Percentiles rank a stretch among this genome's conserved stretches.
phyloP scores from a whole-genome alignment of 2,113 vertebrate genomes.

The Echinops telfairi region DNA sequence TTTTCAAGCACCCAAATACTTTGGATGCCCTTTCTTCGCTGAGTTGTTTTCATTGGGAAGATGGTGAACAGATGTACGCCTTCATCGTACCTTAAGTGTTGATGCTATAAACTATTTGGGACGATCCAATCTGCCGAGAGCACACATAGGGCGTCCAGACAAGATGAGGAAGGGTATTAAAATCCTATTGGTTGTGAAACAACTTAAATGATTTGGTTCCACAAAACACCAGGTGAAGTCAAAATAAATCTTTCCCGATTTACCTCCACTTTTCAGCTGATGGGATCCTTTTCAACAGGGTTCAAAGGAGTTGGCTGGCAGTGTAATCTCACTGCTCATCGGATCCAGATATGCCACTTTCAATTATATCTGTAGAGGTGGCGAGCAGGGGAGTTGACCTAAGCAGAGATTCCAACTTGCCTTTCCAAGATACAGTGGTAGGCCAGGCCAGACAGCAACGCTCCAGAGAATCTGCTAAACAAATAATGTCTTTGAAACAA shows the following conservation, averaged over 20 bases:
- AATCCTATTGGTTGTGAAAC: conserved; percentile 47
- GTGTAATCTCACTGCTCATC: conserved; percentile 56
- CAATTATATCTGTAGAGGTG: conserved; percentile 23
- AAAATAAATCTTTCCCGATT: conserved; percentile 60
- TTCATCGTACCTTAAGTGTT: not conserved
- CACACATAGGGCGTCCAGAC: not conserved
- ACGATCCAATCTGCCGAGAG: not conserved
- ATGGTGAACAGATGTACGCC: not conserved
- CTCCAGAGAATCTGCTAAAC: not conserved
- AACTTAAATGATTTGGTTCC: not conserved
- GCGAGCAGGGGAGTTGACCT: not conserved
- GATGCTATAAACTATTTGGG: conserved; percentile 38
- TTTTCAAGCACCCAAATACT: not conserved
- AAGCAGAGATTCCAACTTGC: conserved; percentile 29
- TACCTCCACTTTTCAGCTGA: conserved; percentile 65
- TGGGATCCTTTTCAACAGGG: conserved; percentile 54
- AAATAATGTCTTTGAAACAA: not conserved
- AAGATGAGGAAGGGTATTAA: conserved; percentile 41
- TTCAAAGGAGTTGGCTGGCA: conserved; percentile 58
- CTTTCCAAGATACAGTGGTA: conserved; percentile 39
- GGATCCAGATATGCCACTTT: conserved; percentile 73
- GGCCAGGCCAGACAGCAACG: not conserved
- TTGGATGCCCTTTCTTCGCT: not conserved
- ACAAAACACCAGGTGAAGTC: conserved; percentile 50
- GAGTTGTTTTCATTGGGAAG: not conserved